These are phyloP conservation scores for Pteromalus puparum DNA, from an alignment of 1,140 invertebrate genomes.

Conservation along the genomic window DNA sequence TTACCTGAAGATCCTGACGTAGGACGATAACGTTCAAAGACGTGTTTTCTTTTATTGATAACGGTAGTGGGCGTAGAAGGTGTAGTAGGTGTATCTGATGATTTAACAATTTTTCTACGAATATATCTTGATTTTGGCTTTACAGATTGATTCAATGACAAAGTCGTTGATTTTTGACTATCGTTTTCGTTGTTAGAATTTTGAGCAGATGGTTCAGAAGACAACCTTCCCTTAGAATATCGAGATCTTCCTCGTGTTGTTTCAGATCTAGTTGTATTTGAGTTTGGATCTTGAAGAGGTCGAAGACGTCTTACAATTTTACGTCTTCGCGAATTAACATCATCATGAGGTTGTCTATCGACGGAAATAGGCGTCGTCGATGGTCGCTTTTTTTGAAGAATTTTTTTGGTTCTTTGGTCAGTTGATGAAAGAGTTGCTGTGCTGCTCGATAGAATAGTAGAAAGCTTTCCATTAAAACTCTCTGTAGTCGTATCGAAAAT, in stretches of 20 bases:
- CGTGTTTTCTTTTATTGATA: constrained; percentile 59
- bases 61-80: neutral
- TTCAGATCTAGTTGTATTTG: neutral
- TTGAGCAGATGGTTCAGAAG: neutral
- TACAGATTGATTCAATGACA: constrained; percentile 43
- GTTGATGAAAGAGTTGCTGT: neutral
- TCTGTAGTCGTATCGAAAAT: constrained; percentile 23
- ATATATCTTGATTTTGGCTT: constrained; percentile 60
- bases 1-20: constrained; percentile 47
- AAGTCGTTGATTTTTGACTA: constrained; percentile 39
- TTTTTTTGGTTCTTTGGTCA: constrained; percentile 57
- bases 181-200: constrained; percentile 17
- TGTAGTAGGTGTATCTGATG: constrained; percentile 2
- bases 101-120: constrained; percentile 56
- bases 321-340: constrained; percentile 51
- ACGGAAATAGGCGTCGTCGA: constrained; percentile 22
- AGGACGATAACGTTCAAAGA: constrained; percentile 63
- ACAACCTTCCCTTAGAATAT: neutral
- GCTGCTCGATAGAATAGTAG: neutral
- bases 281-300: constrained; percentile 46
- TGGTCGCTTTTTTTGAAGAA: constrained; percentile 59
- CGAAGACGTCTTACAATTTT: constrained; percentile 66
- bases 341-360: constrained; percentile 37
- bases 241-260: neutral
- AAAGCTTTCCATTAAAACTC: neutral